Conservation (phyloP, 2,797 vertebrate species). For the Gallinago solitaria region DNA sequence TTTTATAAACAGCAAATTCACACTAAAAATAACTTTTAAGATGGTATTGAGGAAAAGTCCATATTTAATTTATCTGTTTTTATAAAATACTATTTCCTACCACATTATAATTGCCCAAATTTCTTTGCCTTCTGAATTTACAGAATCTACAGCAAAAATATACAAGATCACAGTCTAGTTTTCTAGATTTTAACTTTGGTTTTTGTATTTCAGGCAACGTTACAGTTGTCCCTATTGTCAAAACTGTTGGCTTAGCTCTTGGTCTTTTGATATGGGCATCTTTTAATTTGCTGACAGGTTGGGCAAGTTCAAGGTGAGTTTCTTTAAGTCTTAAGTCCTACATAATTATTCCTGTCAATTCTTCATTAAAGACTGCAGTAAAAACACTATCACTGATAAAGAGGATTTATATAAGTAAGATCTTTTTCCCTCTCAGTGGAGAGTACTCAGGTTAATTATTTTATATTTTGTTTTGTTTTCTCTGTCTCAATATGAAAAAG, state of each 20-base stretch:
- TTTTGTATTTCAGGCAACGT: slow-evolving; percentile 82
- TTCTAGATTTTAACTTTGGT: not conserved
- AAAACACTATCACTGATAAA: not conserved
- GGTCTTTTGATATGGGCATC: slow-evolving; percentile 91
- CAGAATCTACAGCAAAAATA: not conserved
- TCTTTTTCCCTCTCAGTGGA: not conserved
- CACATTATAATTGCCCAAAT: not conserved
- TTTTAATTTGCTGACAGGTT: slow-evolving; percentile 87
- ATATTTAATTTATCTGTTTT: not conserved
- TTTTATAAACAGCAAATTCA: not conserved
- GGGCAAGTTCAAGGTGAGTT: slow-evolving; percentile 91
- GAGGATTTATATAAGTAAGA: not conserved
- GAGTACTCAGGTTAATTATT: not conserved
- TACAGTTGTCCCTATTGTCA: slow-evolving; percentile 86
- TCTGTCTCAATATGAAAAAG: not conserved
- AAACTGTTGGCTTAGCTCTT: slow-evolving; percentile 89
- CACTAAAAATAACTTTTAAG: not conserved
- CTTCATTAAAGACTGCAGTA: not conserved
- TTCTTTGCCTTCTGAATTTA: not conserved
- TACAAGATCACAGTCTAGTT: not conserved
- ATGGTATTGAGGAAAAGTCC: not conserved
- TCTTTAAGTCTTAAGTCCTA: not conserved
- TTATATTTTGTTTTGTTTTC: not conserved
- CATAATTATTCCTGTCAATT: not conserved
- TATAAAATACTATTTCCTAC: not conserved